Base-by-base conservation (phyloP, 1,140 invertebrate species). In the Adoxophyes honmai region DNA sequence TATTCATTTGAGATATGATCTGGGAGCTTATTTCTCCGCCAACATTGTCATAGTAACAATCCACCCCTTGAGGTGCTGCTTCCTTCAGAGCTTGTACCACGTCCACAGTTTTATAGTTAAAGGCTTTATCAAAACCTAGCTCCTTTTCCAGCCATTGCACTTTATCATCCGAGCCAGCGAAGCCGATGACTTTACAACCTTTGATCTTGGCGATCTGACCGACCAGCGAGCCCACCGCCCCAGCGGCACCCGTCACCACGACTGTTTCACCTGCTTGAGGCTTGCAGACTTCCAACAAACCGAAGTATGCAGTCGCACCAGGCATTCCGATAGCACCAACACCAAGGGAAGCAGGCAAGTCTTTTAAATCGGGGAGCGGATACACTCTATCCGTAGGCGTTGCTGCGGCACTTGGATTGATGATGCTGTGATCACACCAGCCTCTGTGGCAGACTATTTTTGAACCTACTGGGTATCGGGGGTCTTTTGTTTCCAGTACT, bases 201-300 rank as follows among this genome's bases (percentile, higher is more conserved):
- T 93, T 91, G 16, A 94, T 91, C 76, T 94, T 94, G 0, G 91
- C 94, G 21, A 96, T 94, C 83, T 96, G 94, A 1, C 94, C 94
- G 0, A 95, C 94, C 4, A 93, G 69, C 37, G 90, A 92, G 1
- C 93, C 93, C 14, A 94, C 92, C 35, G 92, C 92, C 21, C 93
- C 91, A 21, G 89, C 91, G 8, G 91, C 91, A 28, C 87, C 88
- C 34, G 82, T 90, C 1, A 94, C 90, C 1, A 94, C 90, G 0
- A 94, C 83, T 3, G 89, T 91, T 66, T 94, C 92, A 10, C 93
- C 93, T 11, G 80, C 55, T 79, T 94, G 93, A 1, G 94, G 94
- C 13, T 93, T 70, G 62, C 94, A 94, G 18, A 94, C 76, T 52
- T 94, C 91, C 36, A 93, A 59, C 9, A 95, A 90, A 0, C 94